Evolutionary conservation across 2,113 vertebrate genomes (phyloP), one percentile per base, ranked within the genome.

Genomic region (Scophthalmus maximus): DNA sequence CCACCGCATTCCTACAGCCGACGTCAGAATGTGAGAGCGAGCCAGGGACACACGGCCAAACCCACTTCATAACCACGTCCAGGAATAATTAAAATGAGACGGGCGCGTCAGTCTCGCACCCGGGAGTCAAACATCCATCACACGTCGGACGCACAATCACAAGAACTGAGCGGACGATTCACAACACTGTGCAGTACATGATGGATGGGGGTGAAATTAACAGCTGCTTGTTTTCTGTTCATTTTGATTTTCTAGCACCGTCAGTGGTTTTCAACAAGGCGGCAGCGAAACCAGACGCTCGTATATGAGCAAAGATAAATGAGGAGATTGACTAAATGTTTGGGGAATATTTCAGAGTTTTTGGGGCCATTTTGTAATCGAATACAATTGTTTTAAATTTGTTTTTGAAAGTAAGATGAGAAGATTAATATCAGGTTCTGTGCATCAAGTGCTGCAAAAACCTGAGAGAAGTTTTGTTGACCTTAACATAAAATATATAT

Each of bases 1-100:
- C 80, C 59, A 79, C 82, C 59, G 81, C 82, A 87, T 90, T 89
- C 83, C 73, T 57, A 26, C 64, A 32, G 58, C 8, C 5, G 56
- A 74, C 69, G 83, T 76, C 73, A 87, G 67, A 88, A 83, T 74
- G 76, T 57, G 61, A n/a, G n/a, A n/a, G n/a, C n/a, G n/a, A n/a
- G n/a, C n/a, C n/a, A n/a, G n/a, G n/a, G n/a, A 47, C 10, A 6
- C 53, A 38, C 56, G 82, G 58, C 36, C 87, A 51, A 26, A 68
- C 29, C 30, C 36, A 9, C 70, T 68, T 66, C 38, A 58, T 18
- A 76, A 38, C 56, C 44, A 74, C 73, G 49, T 57, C 49, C 65
- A 82, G 50, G 51, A 36, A 67, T 69, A 78, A 85, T 80, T 69
- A 23, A 78, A 87, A 55, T 78, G 4, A 66, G 62, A 62, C 1